Base-by-base conservation (phyloP, 2,888 invertebrate genomes). In the Bombylius discolor region DNA sequence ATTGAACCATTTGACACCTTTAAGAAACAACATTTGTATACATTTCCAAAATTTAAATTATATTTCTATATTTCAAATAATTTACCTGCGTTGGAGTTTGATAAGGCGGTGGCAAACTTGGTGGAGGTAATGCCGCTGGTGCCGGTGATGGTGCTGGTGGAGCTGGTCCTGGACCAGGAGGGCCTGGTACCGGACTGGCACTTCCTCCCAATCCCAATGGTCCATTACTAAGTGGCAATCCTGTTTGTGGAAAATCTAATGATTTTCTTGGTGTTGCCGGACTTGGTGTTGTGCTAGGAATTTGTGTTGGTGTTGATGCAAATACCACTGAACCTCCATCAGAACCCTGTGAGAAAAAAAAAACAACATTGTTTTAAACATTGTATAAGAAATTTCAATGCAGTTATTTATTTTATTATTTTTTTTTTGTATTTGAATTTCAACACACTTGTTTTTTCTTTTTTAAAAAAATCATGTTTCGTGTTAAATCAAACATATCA, bases 291-390 rank as follows among this genome's bases (percentile, higher is more conserved):
- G 71, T 67, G 60, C 67, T 66, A 62, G 68, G 65, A 62, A 71
- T 65, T 64, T 70, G 71, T 64, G 70, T 69, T 72, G 83, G 81
- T 69, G 83, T 78, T 68, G 81, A 77, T 70, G 81, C 78, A 72
- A 83, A 85, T 70, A 82, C 82, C 72, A 82, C 82, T 74, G 83
- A 83, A 74, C 83, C 84, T 76, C 84, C 83, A 78, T 85, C 86
- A 75, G 87, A 85, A 74, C 85, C 84, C 84, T 85, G 76, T 14
- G 45, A 56, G 45, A 54, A 48, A 5, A 57, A 47, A 47, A 39
- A 9, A 7, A 39, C 8, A 44, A 44, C n/a, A 14, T 45, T 14
- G 13, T 45, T 14, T 45, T 45, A 23, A 23, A 23, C 23, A 23
- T 23, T 3, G 23, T 23, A 23, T 23, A 23, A 23, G 23, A 23